A percentile compares a stretch with the other conserved stretches of the same genome.
phyloP scores from a whole-genome alignment of 2,113 vertebrate genomes.

The Gavialis gangeticus region DNA sequence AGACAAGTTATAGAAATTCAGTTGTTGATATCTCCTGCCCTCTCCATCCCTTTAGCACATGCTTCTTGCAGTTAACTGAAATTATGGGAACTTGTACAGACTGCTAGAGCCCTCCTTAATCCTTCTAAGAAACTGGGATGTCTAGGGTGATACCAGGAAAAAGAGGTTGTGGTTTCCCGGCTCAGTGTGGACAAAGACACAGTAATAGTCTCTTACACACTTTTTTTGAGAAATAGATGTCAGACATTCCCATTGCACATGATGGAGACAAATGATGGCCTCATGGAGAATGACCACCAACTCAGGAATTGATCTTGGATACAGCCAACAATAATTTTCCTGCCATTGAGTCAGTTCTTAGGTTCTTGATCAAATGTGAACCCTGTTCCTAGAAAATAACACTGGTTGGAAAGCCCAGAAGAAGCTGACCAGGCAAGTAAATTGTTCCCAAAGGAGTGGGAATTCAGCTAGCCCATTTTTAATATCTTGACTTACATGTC shows the following conservation, averaged over 20 bases:
- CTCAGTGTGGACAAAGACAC: neutral
- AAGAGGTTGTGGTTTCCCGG: neutral
- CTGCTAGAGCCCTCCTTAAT: neutral
- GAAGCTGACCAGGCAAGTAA: neutral
- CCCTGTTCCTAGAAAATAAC: neutral
- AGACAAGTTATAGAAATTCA: neutral
- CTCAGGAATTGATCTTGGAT: neutral
- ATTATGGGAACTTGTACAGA: neutral
- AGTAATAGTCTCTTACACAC: neutral
- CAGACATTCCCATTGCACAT: neutral
- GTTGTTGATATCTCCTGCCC: neutral
- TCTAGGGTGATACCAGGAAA: neutral
- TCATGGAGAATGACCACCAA: neutral
- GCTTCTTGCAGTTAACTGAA: neutral
- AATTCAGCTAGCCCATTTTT: neutral
- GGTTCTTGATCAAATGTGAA: neutral
- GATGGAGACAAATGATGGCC: no score
- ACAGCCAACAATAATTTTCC: neutral
- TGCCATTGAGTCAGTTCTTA: neutral
- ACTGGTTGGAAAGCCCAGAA: neutral
- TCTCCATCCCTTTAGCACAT: neutral
- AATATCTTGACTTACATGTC: neutral
- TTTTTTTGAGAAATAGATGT: neutral
- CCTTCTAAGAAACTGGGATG: neutral
- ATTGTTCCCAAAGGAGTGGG: neutral